These are phyloP conservation scores for Phlogophora meticulosa DNA, from an alignment of 2,888 invertebrate species.

Conservation along the genomic window DNA sequence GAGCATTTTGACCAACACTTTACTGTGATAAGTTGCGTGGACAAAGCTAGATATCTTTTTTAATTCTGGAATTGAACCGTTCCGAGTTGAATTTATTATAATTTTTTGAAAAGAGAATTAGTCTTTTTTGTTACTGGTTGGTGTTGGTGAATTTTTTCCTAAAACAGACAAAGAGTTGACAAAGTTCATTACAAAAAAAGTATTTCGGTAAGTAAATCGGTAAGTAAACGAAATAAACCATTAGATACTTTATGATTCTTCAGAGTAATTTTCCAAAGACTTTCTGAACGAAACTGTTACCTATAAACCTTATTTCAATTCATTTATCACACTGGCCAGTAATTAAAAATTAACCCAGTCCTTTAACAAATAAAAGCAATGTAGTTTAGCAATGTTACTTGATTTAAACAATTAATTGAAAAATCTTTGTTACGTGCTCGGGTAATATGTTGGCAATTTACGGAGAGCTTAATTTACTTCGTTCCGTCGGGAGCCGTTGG, in stretches of 20 bases:
- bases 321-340: constrained; percentile 6
- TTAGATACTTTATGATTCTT: too few relatives aligned
- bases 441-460: constrained; percentile 53
- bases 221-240: too few relatives aligned
- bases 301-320: constrained; percentile 12
- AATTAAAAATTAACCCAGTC: background rate
- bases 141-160: background rate
- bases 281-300: constrained; percentile 1
- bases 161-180: background rate
- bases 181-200: background rate
- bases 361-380: constrained; percentile 12
- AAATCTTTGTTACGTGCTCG: constrained; percentile 41
- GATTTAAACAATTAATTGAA: constrained; percentile 47
- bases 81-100: too few relatives aligned
- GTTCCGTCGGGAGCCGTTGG: constrained; percentile 39
- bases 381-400: constrained; percentile 19
- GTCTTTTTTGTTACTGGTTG: background rate
- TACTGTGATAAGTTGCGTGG: background rate
- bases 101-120: too few relatives aligned
- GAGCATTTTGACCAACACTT: background rate
- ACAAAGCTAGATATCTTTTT: background rate
- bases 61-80: background rate
- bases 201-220: too few relatives aligned
- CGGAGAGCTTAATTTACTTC: constrained; percentile 56
- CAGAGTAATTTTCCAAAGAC: constrained; percentile 1